These are phyloP conservation scores for Athalia circularis DNA, from an alignment of 2,888 invertebrate species.

Conservation along the genomic window DNA sequence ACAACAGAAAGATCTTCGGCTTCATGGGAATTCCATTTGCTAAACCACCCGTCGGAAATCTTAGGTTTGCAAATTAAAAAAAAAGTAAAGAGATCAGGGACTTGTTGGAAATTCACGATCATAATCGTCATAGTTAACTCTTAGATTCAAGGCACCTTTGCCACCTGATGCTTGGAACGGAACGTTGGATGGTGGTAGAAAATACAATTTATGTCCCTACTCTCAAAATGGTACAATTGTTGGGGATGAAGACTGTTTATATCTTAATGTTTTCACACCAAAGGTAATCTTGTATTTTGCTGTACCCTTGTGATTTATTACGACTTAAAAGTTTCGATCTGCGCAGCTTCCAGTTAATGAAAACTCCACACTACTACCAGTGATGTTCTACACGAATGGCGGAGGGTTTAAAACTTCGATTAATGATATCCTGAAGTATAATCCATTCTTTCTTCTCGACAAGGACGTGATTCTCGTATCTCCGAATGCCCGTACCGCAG, in stretches of 20 bases:
- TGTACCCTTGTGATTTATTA: not conserved
- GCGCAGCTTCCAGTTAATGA: conserved; percentile 20
- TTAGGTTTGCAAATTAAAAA: too few species aligned
- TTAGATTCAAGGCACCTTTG: conserved; percentile 4
- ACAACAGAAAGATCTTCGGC: too few species aligned
- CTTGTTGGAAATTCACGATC: too few species aligned
- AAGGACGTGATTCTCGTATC: conserved; percentile 15
- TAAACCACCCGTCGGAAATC: too few species aligned
- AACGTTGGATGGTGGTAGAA: not conserved
- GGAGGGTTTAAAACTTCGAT: conserved; percentile 5
- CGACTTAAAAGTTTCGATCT: not conserved
- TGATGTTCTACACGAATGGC: not conserved
- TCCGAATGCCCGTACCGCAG: not conserved
- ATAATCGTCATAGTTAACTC: too few species aligned
- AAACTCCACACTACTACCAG: conserved; percentile 15
- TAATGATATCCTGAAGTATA: not conserved
- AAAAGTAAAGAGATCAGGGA: too few species aligned
- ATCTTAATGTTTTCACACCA: conserved; percentile 21
- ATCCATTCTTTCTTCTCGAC: conserved; percentile 15
- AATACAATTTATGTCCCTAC: not conserved
- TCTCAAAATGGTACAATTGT: not conserved
- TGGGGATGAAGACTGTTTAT: conserved; percentile 20
- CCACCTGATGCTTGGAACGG: conserved; percentile 8
- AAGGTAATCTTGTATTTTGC: not conserved
- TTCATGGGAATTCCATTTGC: too few species aligned